A percentile compares a stretch with the other conserved stretches of the same genome.
These are phyloP conservation scores for Ursus arctos DNA, from an alignment of 2,113 vertebrate species.

Conservation along the genomic window DNA sequence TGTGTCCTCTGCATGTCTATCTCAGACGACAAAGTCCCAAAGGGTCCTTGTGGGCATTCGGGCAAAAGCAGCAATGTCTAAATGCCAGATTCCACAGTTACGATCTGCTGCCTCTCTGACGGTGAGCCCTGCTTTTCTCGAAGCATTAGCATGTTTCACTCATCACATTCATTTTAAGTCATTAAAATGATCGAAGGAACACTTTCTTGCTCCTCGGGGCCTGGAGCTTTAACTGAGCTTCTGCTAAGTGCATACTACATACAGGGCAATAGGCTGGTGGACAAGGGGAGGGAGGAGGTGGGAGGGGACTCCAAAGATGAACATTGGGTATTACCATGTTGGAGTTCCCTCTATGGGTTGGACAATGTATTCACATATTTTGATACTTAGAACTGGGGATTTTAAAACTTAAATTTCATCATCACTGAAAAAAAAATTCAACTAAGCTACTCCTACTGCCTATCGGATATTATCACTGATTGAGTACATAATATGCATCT, in stretches of 20 bases:
- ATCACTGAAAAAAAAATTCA: neutral
- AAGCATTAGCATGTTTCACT: neutral
- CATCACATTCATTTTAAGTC: neutral
- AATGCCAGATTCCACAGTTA: neutral
- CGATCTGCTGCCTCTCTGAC: neutral
- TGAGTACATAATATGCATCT: neutral
- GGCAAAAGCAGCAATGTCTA: neutral
- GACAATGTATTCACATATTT: neutral
- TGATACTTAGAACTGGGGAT: neutral
- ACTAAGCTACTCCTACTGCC: neutral
- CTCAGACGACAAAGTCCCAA: neutral
- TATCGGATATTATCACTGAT: neutral
- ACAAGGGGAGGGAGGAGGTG: accelerated
- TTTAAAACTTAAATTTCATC: neutral
- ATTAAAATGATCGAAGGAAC: neutral
- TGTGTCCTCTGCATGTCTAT: neutral
- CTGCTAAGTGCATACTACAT: neutral
- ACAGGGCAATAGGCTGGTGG: neutral
- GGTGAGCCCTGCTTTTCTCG: neutral
- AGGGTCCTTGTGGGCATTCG: neutral
- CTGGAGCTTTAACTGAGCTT: neutral
- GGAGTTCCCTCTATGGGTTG: neutral
- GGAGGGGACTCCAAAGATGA: neutral
- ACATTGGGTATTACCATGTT: neutral
- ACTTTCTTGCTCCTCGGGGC: neutral